Conservation (phyloP, 2,888 invertebrate genomes). For the Ectemnius lituratus region DNA sequence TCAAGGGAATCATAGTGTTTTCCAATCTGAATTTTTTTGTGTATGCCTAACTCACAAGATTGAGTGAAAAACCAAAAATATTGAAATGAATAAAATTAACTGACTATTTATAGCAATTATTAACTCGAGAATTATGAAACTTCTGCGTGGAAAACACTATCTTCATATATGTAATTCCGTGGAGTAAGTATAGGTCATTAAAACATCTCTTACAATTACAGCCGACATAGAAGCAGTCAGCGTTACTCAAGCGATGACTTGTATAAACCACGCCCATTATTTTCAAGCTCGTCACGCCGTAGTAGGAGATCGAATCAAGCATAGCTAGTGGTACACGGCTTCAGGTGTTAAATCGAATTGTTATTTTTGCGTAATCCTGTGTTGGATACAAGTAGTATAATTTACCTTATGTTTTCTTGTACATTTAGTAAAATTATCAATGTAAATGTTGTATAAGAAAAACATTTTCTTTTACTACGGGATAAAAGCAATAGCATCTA, state of each 20-base stretch:
- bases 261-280: constrained; percentile 84
- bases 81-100: no score
- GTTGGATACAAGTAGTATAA: constrained; percentile 34
- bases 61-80: no score
- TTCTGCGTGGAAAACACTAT: not conserved
- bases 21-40: no score
- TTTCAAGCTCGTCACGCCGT: constrained; percentile 78
- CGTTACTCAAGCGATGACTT: constrained; percentile 85
- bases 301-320: constrained; percentile 78
- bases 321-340: constrained; percentile 67
- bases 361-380: constrained; percentile 36
- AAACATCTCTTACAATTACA: constrained; percentile 56
- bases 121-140: constrained; percentile 3
- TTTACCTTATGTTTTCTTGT: constrained; percentile 28
- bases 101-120: not conserved
- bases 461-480: no score
- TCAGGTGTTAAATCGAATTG: constrained; percentile 57
- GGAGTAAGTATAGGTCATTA: not conserved
- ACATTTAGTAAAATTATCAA: constrained; percentile 39
- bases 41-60: not conserved
- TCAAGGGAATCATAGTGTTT: not conserved
- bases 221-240: constrained; percentile 77
- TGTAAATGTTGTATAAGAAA: constrained; percentile 9
- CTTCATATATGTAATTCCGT: no score
- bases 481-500: no score